Evolutionary conservation across 2,888 invertebrate genomes (phyloP), one percentile per base, ranked within the genome.

Genomic region (Ephialtes manifestator): DNA sequence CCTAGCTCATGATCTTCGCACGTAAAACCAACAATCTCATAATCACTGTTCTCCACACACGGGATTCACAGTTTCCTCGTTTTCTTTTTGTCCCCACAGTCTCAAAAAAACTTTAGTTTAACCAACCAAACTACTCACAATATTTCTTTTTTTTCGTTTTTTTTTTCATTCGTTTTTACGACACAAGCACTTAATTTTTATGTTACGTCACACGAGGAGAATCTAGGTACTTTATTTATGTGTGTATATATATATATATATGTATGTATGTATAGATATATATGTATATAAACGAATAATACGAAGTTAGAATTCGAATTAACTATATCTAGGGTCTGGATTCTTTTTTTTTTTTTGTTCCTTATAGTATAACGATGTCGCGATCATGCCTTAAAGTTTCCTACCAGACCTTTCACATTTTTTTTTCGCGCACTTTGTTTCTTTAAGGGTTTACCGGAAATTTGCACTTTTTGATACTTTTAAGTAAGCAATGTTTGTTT

Each of bases 131-230:
- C 86, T 86, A 85, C 85, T 87, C 87, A 86, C 86, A 81, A 67
- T 84, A 77, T 58, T 60, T 72, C 39, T 72, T 72, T 80, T 79
- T 67, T 74, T 70, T 63, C 58, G n/a, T n/a, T n/a, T n/a, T n/a
- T n/a, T n/a, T n/a, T n/a, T n/a, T n/a, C n/a, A n/a, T 75, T 71
- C 31, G 76, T 35, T 28, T 74, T 87, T 87, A 89, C 87, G 86
- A 90, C 92, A 91, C 91, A 89, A 90, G 88, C 92, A 92, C 91
- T 91, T 91, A 90, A 87, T 87, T 87, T 81, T 87, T 88, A 89
- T 85, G 86, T 88, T 87, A 87, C 90, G 88, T 87, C 87, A 89
- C 88, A 87, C 82, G 79, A 85, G 81, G 72, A 72, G 81, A 81
- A 83, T 82, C 68, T 83, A 80, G 60, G 80, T 72, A 85, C 51